Percentiles rank a stretch among this genome's conserved stretches.
These are phyloP conservation scores for Vespertilio murinus DNA, from an alignment of 2,797 vertebrate species.

Conservation along the genomic window DNA sequence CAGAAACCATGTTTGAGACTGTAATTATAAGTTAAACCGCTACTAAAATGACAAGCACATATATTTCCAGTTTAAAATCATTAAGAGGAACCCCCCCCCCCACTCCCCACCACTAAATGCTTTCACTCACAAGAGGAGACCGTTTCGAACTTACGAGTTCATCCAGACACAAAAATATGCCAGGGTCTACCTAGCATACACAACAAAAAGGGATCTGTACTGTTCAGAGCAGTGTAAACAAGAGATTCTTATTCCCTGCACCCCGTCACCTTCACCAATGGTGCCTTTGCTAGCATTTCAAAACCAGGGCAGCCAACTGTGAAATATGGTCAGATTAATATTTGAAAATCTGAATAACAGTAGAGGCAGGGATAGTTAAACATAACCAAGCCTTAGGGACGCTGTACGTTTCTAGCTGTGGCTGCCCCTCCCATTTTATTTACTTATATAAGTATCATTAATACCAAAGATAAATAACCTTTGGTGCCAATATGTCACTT, in stretches of 20 bases:
- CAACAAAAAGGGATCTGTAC: constrained; percentile 53
- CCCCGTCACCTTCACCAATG: not conserved
- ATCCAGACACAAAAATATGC: constrained; percentile 62
- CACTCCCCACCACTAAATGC: not conserved
- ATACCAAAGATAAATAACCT: constrained; percentile 90
- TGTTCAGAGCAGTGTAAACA: constrained; percentile 18
- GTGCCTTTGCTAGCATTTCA: constrained; percentile 61
- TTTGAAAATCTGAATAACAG: constrained; percentile 67
- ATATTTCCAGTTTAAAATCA: constrained; percentile 77
- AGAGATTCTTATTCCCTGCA: not conserved
- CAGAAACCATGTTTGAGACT: constrained; percentile 73
- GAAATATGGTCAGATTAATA: constrained; percentile 74
- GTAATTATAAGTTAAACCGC: constrained; percentile 77
- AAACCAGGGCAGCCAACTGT: constrained; percentile 58
- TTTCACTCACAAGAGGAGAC: constrained; percentile 68
- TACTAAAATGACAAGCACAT: constrained; percentile 71
- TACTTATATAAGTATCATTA: constrained; percentile 94
- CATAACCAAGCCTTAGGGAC: constrained; percentile 80
- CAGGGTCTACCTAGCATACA: not conserved
- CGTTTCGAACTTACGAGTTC: constrained; percentile 24
- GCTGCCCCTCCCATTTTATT: constrained; percentile 84
- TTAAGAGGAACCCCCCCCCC: constrained; percentile 32
- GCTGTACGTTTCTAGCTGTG: constrained; percentile 75
- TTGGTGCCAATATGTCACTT: constrained; percentile 87
- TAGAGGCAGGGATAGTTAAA: not conserved